These are phyloP conservation scores for Protobothrops flavoviridis DNA, from an alignment of 2,113 vertebrate genomes.

Conservation along the genomic window DNA sequence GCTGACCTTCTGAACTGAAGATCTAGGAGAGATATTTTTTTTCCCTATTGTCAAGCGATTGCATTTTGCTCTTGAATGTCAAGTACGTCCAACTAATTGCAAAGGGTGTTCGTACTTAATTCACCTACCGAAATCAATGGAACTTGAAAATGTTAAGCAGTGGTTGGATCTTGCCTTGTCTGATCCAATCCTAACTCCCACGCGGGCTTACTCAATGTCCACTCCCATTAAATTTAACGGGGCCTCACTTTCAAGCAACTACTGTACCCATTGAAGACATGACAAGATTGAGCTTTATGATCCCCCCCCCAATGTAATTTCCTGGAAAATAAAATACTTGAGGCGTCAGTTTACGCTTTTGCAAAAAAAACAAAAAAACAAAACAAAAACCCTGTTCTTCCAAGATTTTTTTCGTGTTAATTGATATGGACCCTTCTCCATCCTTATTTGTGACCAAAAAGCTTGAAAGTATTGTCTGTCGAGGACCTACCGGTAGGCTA, in stretches of 20 bases:
- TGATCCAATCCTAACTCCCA: neutral
- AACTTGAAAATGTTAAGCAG: neutral
- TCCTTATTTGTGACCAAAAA: neutral
- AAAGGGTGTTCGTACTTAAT: neutral
- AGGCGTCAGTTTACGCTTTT: neutral
- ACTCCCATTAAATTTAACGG: neutral
- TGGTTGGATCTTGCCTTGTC: neutral
- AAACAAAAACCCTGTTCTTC: neutral
- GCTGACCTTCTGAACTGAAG: neutral
- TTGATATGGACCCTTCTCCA: neutral
- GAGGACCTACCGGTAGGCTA: neutral
- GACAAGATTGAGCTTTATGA: neutral
- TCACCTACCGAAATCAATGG: neutral
- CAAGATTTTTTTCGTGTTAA: neutral
- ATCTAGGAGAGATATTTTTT: neutral
- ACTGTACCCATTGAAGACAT: neutral
- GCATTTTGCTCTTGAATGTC: neutral
- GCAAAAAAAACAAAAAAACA: neutral
- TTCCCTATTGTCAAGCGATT: too few relatives aligned
- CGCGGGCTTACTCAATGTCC: neutral
- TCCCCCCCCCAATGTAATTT: neutral
- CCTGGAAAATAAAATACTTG: neutral
- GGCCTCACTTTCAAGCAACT: neutral
- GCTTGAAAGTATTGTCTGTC: neutral
- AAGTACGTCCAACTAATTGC: too few relatives aligned